Evolutionary conservation across 2,113 vertebrate genomes (phyloP).

Genomic region (Prionailurus viverrinus): DNA sequence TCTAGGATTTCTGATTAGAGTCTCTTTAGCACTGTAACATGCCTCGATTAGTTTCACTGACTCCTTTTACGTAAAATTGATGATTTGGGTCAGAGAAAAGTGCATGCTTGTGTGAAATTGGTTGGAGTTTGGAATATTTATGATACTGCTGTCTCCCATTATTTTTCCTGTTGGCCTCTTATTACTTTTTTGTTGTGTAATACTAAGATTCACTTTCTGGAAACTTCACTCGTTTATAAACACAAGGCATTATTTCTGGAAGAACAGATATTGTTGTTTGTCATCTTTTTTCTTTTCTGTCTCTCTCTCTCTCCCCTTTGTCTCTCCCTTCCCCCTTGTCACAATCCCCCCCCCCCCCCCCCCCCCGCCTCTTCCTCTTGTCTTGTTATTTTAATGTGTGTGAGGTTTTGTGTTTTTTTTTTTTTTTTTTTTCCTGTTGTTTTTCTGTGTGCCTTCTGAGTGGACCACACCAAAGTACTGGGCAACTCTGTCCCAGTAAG

Average conservation of each 20-base stretch:
- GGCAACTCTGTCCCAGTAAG: background rate
- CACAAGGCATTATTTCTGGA: constrained; percentile 55
- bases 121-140: constrained; percentile 61
- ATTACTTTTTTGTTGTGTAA: constrained; percentile 73
- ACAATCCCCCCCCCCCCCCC: background rate
- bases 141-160: constrained; percentile 27
- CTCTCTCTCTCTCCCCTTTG: background rate
- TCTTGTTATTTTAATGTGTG: constrained; percentile 44
- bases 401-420: background rate
- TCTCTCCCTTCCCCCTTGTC: constrained; percentile 11
- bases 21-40: background rate
- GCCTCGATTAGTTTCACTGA: constrained; percentile 19
- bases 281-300: background rate
- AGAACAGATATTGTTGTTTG: constrained; percentile 46
- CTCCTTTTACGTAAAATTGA: constrained; percentile 58
- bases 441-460: constrained; percentile 59
- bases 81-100: constrained; percentile 48
- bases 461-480: background rate
- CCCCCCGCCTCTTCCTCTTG: background rate
- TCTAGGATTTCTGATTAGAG: background rate
- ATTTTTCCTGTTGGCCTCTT: constrained; percentile 67
- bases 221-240: constrained; percentile 64
- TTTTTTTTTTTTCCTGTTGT: background rate
- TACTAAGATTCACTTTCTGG: constrained; percentile 66
- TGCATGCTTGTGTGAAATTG: constrained; percentile 45